Base-by-base conservation (phyloP, 2,888 invertebrate genomes). In the Pocota personata region DNA sequence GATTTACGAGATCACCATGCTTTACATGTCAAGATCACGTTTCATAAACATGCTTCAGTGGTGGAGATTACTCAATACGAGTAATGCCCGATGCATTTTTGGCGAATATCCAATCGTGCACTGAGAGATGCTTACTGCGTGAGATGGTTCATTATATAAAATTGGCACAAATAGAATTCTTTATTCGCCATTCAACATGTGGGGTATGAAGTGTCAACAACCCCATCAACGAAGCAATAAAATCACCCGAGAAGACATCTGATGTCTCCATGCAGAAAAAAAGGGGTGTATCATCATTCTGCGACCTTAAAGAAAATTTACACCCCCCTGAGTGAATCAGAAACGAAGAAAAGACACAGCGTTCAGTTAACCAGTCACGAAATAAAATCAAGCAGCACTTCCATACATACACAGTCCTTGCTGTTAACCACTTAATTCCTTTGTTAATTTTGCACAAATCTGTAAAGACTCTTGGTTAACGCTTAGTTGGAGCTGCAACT, bases 11-110 rank as follows among this genome's bases (percentile, higher is more conserved):
- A 77, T 76, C 69, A 37, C 43, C 40, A 19, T 48, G 48, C 8
- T 52, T 58, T 52, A 24, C 62, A 57, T 80, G 80, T 82, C 80
- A 86, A 77, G 82, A 82, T 86, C 80, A 77, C 80, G 55, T 77
- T 76, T 86, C 66, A 55, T 40, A 55, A 72, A 76, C 67, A 78
- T 78, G 78, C 8, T 48, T n/a, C 21, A 35, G 5, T 48, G 57
- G 40, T 57, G 64, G 30, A 58, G 32, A 55, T 76, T 76, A 76
- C 69, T 76, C 66, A 84, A 80, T 58, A 16, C 40, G 40, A 40
- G 14, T 21, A 58, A 76, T 32, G 75, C 40, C 32, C 46, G 43
- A 30, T 72, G 52, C 58, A 66, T 62, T 48, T 66, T 84, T 84
- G 84, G 84, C 75, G 10, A 21, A 14, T 46, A 6, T 76, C 79